These are phyloP conservation scores for Brotula barbata DNA, from an alignment of 2,797 vertebrate species.

Conservation along the genomic window DNA sequence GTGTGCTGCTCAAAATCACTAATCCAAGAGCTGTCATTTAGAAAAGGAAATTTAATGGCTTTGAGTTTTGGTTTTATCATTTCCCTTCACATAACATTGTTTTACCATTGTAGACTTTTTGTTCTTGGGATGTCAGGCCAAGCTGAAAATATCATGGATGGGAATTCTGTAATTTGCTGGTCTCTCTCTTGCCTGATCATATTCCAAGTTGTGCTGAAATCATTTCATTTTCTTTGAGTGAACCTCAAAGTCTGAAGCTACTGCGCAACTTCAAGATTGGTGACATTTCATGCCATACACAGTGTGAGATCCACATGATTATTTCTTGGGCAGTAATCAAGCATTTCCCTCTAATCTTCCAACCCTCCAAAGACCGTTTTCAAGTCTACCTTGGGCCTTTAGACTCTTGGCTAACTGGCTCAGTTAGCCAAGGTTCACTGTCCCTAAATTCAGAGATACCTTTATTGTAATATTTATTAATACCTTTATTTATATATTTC, in stretches of 20 bases:
- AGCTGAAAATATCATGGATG: not conserved
- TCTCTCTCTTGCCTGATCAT: conserved; percentile 28
- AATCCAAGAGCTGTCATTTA: conserved; percentile 56
- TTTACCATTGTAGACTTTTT: conserved; percentile 25
- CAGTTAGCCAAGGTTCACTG: conserved; percentile 5
- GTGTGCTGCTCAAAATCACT: conserved; percentile 49
- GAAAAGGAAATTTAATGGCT: conserved; percentile 36
- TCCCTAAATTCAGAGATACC: not conserved
- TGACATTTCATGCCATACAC: not conserved
- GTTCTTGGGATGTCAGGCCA: not conserved
- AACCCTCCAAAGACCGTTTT: conserved; percentile 28
- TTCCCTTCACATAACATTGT: conserved; percentile 34
- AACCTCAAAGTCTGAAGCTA: not conserved
- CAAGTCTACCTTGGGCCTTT: conserved; percentile 28
- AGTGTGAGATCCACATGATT: conserved; percentile 11
- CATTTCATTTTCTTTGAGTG: conserved; percentile 9
- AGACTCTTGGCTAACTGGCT: conserved; percentile 38
- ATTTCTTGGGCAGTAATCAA: conserved; percentile 41
- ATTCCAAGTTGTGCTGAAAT: conserved; percentile 32
- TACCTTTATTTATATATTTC: conserved; percentile 2
- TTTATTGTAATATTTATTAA: too few species aligned
- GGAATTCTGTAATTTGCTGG: not conserved
- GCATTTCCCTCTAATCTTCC: conserved; percentile 27
- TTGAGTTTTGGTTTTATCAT: conserved; percentile 30
- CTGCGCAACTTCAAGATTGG: conserved; percentile 35